Evolutionary conservation across 2,888 invertebrate species (phyloP), one percentile per base, ranked within the genome.

Genomic region (Ephialtes manifestator): DNA sequence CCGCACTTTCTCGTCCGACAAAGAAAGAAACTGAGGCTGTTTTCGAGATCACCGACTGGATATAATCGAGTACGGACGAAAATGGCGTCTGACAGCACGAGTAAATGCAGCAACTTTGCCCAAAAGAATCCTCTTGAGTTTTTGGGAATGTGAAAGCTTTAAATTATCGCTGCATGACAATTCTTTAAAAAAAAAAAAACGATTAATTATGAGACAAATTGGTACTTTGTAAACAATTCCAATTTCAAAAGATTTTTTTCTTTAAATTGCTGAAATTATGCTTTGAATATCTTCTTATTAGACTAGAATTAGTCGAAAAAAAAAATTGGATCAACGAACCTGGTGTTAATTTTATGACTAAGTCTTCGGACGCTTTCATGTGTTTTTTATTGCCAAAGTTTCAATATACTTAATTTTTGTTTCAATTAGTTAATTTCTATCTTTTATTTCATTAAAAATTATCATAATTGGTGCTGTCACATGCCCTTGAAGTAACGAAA

Each of bases 1-100:
- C 10, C 72, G 79, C 79, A 39, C 39, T 55, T 55, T 43, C 18
- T 55, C n/a, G 72, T 80, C 39, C 28, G 24, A 3, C 1, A 13
- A 24, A 31, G 10, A 5, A 7, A 10, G 10, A 5, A 7, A 10
- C 60, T 15, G n/a, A 31, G n/a, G 35, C 31, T 63, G 4, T 35
- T 35, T 35, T 63, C 35, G 60, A n/a, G 15, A 18, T 35, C 10
- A 35, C 60, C 35, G 35, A 35, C 35, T 63, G 31, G 35, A 63
- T 63, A 31, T 31, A 63, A 63, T 63, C 35, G 35, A 63, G 60
- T n/a, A n/a, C 10, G 20, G 18, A 11, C n/a, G 31, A 35, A 35
- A 63, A 63, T 31, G 8, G 18, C 18, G 31, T 35, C 35, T 51
- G 35, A 10, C 18, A 35, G 35, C n/a, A 77, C 67, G 79, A 24